Evolutionary conservation across 2,797 vertebrate species (phyloP).

Genomic region (Mormyrus proboscirostris): DNA sequence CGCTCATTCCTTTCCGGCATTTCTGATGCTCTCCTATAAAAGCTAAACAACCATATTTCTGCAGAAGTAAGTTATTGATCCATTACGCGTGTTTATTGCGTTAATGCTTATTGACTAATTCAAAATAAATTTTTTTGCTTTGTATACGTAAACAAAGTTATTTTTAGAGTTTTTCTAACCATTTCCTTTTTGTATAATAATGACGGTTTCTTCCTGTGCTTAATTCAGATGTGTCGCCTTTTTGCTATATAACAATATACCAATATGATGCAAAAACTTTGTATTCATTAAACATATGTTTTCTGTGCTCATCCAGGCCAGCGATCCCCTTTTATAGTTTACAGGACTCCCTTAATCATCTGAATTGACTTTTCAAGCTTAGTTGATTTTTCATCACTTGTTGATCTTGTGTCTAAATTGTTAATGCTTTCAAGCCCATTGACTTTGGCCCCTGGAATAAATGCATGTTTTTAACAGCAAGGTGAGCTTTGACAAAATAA

Average conservation of each 20-base stretch:
- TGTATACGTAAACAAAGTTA: neutral
- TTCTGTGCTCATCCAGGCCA: neutral
- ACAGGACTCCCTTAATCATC: neutral
- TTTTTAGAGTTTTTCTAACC: neutral
- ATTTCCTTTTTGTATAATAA: neutral
- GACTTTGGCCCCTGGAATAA: slow-evolving; percentile 34
- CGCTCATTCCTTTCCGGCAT: neutral
- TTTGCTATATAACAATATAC: neutral
- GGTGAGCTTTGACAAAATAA: slow-evolving; percentile 27
- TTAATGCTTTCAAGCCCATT: slow-evolving; percentile 33
- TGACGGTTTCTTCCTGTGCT: neutral
- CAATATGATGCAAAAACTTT: neutral
- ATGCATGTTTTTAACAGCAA: slow-evolving; percentile 27
- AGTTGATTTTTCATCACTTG: slow-evolving; percentile 34
- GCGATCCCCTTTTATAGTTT: neutral
- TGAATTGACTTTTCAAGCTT: slow-evolving; percentile 23
- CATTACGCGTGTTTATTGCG: neutral
- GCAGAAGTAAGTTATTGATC: slow-evolving; percentile 1
- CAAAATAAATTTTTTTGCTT: neutral
- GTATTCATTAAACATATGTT: neutral
- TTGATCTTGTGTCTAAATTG: slow-evolving; percentile 35
- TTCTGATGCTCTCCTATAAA: neutral
- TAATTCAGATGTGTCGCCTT: neutral
- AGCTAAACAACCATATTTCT: neutral
- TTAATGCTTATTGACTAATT: neutral